Evolutionary conservation across 1,140 invertebrate genomes (phyloP).

Genomic region (Planococcus citri): DNA sequence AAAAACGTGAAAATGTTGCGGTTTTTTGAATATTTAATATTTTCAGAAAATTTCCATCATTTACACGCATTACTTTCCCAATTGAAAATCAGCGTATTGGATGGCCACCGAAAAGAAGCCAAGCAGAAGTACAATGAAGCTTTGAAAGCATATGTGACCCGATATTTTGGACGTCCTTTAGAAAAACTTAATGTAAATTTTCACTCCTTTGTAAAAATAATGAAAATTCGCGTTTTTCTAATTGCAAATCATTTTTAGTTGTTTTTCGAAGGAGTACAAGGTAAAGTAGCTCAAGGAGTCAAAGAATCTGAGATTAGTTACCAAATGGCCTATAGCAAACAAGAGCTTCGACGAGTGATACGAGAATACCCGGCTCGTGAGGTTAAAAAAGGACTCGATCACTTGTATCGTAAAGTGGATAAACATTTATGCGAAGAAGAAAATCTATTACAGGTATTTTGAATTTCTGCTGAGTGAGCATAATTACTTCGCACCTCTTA

Average conservation of each 20-base stretch:
- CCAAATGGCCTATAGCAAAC: constrained; percentile 93
- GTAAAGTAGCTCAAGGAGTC: constrained; percentile 78
- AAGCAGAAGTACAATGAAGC: constrained; percentile 86
- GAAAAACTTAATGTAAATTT: constrained; percentile 82
- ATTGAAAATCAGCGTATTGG: constrained; percentile 82
- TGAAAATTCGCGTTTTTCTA: background rate
- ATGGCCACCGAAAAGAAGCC: constrained; percentile 76
- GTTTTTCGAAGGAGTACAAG: constrained; percentile 91
- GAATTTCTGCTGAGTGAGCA: no score
- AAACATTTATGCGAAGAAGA: constrained; percentile 94
- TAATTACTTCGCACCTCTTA: no score
- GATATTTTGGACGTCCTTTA: constrained; percentile 87
- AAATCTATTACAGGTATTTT: constrained; percentile 69
- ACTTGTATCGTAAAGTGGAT: constrained; percentile 92
- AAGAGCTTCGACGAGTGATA: constrained; percentile 89
- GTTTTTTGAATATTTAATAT: constrained; percentile 19
- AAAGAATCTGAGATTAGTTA: constrained; percentile 96
- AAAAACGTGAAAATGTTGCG: background rate
- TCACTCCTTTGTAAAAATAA: background rate
- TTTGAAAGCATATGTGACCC: constrained; percentile 77
- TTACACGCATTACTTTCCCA: constrained; percentile 75
- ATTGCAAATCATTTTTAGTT: constrained; percentile 39
- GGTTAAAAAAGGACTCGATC: constrained; percentile 90
- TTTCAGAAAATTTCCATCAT: constrained; percentile 88
- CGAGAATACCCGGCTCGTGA: constrained; percentile 89